Percentiles rank a stretch among this genome's conserved stretches.
phyloP scores from a whole-genome alignment of 2,113 vertebrate genomes.

The Lepidothrix coronata region DNA sequence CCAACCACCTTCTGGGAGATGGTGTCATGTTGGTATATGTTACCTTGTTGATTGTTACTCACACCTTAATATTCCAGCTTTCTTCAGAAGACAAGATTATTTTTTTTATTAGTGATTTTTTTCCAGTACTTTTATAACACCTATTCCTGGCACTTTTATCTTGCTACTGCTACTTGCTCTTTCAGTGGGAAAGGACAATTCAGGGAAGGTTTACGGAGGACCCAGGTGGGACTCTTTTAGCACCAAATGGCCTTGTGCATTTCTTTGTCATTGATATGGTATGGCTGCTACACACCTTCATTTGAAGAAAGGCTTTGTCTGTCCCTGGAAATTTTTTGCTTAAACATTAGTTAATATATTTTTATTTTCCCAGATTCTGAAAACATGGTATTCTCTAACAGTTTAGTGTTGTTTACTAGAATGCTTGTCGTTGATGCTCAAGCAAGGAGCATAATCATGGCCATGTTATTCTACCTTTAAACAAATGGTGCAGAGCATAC shows the following conservation, averaged over 20 bases:
- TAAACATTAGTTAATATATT: neutral
- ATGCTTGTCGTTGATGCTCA: neutral
- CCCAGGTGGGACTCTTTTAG: neutral
- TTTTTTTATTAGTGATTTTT: neutral
- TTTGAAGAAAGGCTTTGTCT: neutral
- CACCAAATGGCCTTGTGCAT: neutral
- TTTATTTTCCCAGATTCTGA: neutral
- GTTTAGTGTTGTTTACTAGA: neutral
- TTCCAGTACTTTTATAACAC: neutral
- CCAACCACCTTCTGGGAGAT: neutral
- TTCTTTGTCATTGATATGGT: neutral
- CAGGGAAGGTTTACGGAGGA: neutral
- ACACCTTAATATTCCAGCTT: neutral
- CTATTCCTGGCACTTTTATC: neutral
- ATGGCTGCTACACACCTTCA: neutral
- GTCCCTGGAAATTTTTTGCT: neutral
- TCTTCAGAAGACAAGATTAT: neutral
- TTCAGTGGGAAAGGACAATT: neutral
- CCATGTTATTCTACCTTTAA: neutral
- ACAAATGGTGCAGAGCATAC: neutral
- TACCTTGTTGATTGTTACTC: neutral
- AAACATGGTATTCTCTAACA: neutral
- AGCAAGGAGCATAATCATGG: neutral
- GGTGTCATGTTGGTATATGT: neutral
- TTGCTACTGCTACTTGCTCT: neutral